A percentile compares a stretch with the other conserved stretches of the same genome.
Evolutionary conservation across 2,888 invertebrate genomes (phyloP).

Genomic region (Acanthosepion esculentum): DNA sequence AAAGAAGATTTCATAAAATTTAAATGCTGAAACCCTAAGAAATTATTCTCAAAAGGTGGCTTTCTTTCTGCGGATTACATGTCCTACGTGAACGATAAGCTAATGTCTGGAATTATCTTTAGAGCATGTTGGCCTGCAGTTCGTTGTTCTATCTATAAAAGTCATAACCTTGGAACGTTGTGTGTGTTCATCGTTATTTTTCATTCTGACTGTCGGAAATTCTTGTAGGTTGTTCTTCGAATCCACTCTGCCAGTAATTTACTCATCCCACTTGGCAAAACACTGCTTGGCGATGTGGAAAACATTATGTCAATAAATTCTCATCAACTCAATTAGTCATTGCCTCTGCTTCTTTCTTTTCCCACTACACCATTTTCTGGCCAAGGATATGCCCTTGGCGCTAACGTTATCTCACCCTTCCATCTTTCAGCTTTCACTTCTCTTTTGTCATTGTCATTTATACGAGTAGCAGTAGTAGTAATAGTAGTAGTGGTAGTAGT

Average conservation of each 20-base stretch:
- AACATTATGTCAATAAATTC: conserved; percentile 17
- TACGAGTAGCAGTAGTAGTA: too few relatives aligned
- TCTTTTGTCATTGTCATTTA: too few relatives aligned
- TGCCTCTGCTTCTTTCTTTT: background rate
- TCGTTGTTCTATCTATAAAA: background rate
- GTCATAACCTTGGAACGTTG: background rate
- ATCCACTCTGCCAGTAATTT: background rate
- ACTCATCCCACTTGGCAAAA: background rate
- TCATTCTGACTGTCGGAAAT: background rate
- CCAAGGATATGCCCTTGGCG: too few relatives aligned
- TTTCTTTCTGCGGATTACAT: too few relatives aligned
- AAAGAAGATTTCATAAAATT: too few relatives aligned
- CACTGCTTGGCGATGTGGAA: background rate
- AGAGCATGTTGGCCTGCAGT: background rate
- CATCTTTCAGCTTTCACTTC: too few relatives aligned
- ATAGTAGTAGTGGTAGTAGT: too few relatives aligned
- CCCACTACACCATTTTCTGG: background rate
- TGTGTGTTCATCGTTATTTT: background rate
- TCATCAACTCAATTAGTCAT: background rate
- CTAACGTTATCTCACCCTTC: background rate
- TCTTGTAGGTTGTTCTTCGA: background rate
- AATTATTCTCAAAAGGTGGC: too few relatives aligned
- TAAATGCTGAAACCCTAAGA: too few relatives aligned
- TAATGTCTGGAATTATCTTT: too few relatives aligned
- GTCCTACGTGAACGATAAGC: too few relatives aligned